Evolutionary conservation across 2,113 vertebrate species (phyloP), one percentile per base, ranked within the genome.

Genomic region (Indicator maculatus): DNA sequence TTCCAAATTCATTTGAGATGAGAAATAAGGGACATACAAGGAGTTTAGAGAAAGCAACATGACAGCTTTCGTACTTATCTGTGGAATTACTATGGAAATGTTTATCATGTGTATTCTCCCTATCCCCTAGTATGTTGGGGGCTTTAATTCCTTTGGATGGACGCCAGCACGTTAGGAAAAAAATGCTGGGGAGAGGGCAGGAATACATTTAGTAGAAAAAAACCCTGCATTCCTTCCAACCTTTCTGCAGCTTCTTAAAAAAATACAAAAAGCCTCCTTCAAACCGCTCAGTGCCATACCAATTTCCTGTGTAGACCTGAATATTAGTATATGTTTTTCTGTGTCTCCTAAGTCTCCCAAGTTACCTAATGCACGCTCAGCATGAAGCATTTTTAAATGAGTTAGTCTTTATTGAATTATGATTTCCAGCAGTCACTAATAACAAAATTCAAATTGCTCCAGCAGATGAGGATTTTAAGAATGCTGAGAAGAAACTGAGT

Each of bases 381-480:
- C 97, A 87, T 98, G 98, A 98, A 98, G 96, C 97, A 97, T 98
- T 99, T 99, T 98, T 98, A 98, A 99, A 98, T 98, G 98, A 98
- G 98, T 99, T 98, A 98, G 97, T 97, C 98, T 98, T 99, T 98
- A 99, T 99, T 98, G 98, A 99, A 98, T 99, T 99, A 99, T 97
- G 97, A 98, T 98, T 98, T 98, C 98, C 98, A 98, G 98, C 98
- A 98, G 98, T 98, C 98, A 97, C 98, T 98, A 98, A 99, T 98
- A 98, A 98, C 98, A 98, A 98, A 99, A 99, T 99, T 99, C 98
- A 98, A 98, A 99, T 99, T 98, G 98, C 98, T 98, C 98, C 97
- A 97, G 98, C 98, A 98, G 98, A 99, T 93, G 96, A 97, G 97
- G 97, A 97, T 96, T 97, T 97, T 97, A 90, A 97, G 96, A 97